Percentiles rank a stretch among this genome's conserved stretches.
phyloP scores from a whole-genome alignment of 2,797 vertebrate species.

The Pachyuromys duprasi region DNA sequence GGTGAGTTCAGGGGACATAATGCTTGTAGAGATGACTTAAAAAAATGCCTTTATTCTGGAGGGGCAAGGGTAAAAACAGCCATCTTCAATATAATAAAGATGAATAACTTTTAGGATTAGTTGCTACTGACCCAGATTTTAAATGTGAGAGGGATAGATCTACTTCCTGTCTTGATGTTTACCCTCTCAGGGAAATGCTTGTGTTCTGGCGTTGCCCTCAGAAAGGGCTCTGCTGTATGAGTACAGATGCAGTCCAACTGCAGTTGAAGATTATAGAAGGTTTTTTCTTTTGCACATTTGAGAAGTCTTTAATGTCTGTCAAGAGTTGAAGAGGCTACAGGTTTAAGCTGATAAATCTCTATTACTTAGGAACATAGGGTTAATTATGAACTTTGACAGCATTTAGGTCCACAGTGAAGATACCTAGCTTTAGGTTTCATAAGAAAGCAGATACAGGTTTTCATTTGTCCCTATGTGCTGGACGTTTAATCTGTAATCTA shows the following conservation, averaged over 20 bases:
- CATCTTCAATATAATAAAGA: background rate
- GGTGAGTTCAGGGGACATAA: background rate
- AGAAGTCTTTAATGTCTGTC: background rate
- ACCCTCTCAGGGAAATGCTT: background rate
- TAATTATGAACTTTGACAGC: background rate
- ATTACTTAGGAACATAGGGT: background rate
- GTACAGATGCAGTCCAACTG: background rate
- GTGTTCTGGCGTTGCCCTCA: background rate
- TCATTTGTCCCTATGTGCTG: background rate
- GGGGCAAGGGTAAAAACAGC: background rate
- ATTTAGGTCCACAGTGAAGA: background rate
- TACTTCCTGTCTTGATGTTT: background rate
- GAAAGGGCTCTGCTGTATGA: background rate
- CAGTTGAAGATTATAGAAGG: background rate
- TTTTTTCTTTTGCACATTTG: background rate
- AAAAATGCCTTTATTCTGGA: background rate
- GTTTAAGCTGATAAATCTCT: background rate
- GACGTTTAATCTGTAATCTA: background rate
- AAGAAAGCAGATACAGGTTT: background rate
- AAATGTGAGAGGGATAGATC: background rate
- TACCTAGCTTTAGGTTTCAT: background rate
- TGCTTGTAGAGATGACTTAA: background rate
- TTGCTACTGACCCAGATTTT: background rate
- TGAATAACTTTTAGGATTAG: conserved; percentile 24
- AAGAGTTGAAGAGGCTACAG: background rate